Base-by-base conservation (phyloP, 2,888 invertebrate genomes). In the Drosophila longiperda region DNA sequence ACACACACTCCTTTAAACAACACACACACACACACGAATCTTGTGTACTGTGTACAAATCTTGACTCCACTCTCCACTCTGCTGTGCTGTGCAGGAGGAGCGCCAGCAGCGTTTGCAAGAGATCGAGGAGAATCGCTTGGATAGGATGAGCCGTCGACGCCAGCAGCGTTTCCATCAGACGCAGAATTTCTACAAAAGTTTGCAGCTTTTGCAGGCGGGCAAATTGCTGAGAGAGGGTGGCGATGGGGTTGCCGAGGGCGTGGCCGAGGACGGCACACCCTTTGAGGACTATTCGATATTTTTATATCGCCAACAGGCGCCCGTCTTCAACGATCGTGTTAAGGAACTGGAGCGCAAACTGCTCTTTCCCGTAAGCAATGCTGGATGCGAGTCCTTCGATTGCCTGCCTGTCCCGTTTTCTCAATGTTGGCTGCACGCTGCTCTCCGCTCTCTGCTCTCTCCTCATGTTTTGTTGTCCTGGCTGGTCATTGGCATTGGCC, bases 251-350 rank as follows among this genome's bases (percentile, higher is more conserved):
- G 58, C 60, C 33, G 86, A 82, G 55, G 84, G 88, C 20, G 70
- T 88, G 42, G 95, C 95, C 34, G 94, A 95, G 36, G 94, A 94
- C 5, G 93, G 94, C 63, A 93, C 93, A 77, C 96, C 96, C 70
- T 95, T 97, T 90, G 96, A 97, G 93, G 96, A 97, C 93, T 97
- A 97, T 93, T 96, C 97, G 33, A 94, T 97, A 90, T 97, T 96
- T 93, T 94, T 97, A 90, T 98, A 97, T 93, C 95, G 97, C 60
- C 97, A 97, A 92, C 96, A 96, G 66, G 97, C 97, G 20, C 96
- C 97, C 9, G 95, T 96, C 91, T 97, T 97, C 93, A 96, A 95
- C 93, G 97, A 97, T 92, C 95, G 97, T 73, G 97, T 97, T 73
- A 96, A 96, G 95, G 95, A 96, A 86, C 94, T 97, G 91, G 97